Conservation (phyloP, 2,797 vertebrate genomes). For the Nyctibius grandis region DNA sequence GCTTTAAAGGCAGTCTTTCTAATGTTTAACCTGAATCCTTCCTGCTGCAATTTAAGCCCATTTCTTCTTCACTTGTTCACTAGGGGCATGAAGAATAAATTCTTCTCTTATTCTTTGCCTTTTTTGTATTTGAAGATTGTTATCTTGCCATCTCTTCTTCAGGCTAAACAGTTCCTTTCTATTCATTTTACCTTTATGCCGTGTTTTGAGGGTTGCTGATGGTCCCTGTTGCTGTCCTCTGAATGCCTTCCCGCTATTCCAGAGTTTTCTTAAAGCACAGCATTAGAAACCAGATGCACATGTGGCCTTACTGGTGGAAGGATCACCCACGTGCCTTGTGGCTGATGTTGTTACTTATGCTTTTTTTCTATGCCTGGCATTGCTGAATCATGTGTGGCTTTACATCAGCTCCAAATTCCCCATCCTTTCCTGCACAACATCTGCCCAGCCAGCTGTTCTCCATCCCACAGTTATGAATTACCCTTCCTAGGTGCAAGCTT, state of each 20-base stretch:
- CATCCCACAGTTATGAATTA: not conserved
- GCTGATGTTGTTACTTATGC: not conserved
- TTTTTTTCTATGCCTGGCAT: not conserved
- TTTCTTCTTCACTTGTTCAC: not conserved
- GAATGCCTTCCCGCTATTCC: not conserved
- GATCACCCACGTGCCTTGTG: not conserved
- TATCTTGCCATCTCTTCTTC: not conserved
- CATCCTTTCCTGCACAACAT: not conserved
- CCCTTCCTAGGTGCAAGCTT: not conserved
- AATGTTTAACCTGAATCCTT: not conserved
- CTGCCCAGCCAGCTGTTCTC: not conserved
- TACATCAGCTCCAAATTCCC: not conserved
- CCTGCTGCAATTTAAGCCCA: not conserved
- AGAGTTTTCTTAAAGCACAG: not conserved
- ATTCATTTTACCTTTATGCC: not conserved
- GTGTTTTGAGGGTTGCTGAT: not conserved
- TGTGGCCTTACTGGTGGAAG: not conserved
- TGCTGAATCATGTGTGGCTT: not conserved
- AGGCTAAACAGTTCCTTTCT: not conserved
- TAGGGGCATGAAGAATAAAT: not conserved
- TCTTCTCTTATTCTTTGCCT: not conserved
- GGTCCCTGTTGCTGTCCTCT: not conserved
- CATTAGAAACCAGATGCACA: not conserved
- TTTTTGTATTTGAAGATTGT: not conserved
- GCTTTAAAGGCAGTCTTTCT: not conserved